Evolutionary conservation across 2,113 vertebrate species (phyloP).

Genomic region (Mormoops blainvillei): DNA sequence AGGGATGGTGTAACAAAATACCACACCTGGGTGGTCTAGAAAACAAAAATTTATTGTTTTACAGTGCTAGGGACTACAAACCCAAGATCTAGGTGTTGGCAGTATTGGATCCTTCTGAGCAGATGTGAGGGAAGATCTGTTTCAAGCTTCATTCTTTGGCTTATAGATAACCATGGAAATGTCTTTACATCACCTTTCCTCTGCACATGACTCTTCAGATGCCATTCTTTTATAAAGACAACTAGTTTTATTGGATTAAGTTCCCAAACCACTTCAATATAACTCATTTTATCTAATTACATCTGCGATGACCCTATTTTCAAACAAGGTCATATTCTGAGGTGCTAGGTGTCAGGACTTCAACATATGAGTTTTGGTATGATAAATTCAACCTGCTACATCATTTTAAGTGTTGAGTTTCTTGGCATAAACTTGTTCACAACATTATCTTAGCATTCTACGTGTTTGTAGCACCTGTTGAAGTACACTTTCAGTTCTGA

Average conservation of each 20-base stretch:
- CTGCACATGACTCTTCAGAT: not conserved
- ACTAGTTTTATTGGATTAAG: not conserved
- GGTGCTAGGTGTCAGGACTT: too few relatives aligned
- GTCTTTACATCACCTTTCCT: not conserved
- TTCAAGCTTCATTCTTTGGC: not conserved
- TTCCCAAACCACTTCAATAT: accelerated
- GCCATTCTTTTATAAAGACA: not conserved
- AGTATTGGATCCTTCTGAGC: not conserved
- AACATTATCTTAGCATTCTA: not conserved
- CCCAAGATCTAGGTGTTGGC: not conserved
- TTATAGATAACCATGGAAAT: not conserved
- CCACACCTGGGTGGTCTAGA: not conserved
- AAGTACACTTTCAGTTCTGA: not conserved
- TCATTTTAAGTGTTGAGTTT: not conserved
- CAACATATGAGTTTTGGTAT: not conserved
- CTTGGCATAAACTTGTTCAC: not conserved
- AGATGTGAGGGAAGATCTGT: not conserved
- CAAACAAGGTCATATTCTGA: too few relatives aligned
- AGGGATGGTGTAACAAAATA: not conserved
- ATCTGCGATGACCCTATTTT: not conserved
- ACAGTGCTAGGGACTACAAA: not conserved
- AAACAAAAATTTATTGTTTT: not conserved
- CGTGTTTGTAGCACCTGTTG: not conserved
- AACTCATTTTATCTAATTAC: not conserved
- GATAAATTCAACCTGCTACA: not conserved